phyloP scores from a whole-genome alignment of 2,113 vertebrate species.

The Hemiprocne comata region DNA sequence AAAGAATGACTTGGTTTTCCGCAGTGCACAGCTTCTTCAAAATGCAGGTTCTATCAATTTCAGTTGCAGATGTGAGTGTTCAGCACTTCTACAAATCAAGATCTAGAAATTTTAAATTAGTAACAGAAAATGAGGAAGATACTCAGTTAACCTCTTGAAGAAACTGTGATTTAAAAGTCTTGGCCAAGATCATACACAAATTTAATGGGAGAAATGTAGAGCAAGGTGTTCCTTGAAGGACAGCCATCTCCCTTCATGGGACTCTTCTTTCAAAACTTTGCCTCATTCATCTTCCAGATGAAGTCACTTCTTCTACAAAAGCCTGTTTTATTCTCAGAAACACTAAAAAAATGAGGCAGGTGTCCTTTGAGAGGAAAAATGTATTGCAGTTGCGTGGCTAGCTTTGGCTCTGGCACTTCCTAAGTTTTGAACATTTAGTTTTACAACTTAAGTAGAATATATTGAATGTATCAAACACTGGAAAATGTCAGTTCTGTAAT shows the following conservation, averaged over 20 bases:
- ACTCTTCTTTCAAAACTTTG: neutral
- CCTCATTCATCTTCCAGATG: neutral
- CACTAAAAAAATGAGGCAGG: neutral
- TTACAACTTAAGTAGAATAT: neutral
- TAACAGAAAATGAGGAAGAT: neutral
- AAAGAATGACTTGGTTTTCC: neutral
- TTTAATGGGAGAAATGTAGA: neutral
- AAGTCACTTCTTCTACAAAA: neutral
- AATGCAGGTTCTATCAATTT: neutral
- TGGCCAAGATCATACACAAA: neutral
- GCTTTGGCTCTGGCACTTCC: neutral
- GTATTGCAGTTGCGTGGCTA: neutral
- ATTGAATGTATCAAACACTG: neutral
- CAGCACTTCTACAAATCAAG: neutral
- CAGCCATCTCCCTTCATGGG: neutral
- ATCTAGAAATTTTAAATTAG: neutral
- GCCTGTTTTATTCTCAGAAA: neutral
- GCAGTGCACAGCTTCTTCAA: neutral
- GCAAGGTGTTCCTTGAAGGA: neutral
- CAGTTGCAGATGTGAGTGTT: neutral
- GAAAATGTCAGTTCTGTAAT: neutral
- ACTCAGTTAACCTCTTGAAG: neutral
- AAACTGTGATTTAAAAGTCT: neutral
- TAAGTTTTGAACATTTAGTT: neutral
- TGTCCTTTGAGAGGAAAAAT: neutral